Conservation (phyloP, 2,113 vertebrate genomes). For the Spea bombifrons region DNA sequence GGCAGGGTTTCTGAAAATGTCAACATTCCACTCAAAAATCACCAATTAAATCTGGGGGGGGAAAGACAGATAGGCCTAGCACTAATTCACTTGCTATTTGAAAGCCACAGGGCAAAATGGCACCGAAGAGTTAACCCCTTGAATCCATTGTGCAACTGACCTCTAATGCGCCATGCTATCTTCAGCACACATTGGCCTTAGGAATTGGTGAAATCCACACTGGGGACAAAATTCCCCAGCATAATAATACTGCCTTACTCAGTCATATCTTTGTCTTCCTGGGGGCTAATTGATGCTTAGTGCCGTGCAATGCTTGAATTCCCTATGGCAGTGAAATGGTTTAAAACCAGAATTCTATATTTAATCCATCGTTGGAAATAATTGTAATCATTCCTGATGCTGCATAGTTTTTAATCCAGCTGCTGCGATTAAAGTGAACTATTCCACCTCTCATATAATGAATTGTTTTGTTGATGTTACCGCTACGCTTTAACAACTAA, state of each 20-base stretch:
- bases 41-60: conserved; percentile 32
- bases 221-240: not conserved
- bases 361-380: not conserved
- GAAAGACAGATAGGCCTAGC: conserved; percentile 13
- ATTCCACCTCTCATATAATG: conserved; percentile 23
- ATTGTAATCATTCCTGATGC: conserved; percentile 12
- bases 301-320: not conserved
- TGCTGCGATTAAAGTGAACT: conserved; percentile 10
- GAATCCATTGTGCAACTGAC: not conserved
- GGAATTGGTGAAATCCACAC: not conserved
- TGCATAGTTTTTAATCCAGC: conserved; percentile 9
- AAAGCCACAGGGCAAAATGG: conserved; percentile 28
- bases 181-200: not conserved
- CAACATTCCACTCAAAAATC: conserved; percentile 43
- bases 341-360: conserved; percentile 10
- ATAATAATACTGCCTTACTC: not conserved
- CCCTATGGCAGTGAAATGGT: not conserved
- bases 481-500: conserved; percentile 21
- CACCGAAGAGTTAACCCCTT: conserved; percentile 13
- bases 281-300: not conserved
- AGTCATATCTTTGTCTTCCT: not conserved
- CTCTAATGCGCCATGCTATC: not conserved
- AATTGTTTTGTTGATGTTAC: conserved; percentile 28
- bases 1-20: conserved; percentile 45
- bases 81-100: conserved; percentile 23